Evolutionary conservation across 2,888 invertebrate species (phyloP).

Genomic region (Ganaspis brasiliensis): DNA sequence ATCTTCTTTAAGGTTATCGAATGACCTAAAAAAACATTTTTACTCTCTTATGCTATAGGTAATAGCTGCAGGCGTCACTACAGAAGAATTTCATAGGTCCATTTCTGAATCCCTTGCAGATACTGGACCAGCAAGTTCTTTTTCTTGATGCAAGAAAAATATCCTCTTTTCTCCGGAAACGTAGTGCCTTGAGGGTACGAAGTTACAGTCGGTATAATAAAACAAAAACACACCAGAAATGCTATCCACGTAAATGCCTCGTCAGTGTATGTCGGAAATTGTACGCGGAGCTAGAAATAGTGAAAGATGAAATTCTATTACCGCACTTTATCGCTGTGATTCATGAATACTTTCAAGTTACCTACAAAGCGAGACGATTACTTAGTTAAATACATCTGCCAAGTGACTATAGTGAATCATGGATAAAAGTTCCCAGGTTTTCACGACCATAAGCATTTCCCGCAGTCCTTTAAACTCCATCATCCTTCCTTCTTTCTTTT

Average conservation of each 20-base stretch:
- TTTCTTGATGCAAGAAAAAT: conserved; percentile 38
- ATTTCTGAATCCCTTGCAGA: conserved; percentile 27
- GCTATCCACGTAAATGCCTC: conserved; percentile 28
- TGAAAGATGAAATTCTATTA: conserved; percentile 41
- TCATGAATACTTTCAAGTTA: conserved; percentile 32
- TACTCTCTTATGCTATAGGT: conserved; percentile 42
- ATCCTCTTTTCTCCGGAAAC: conserved; percentile 10
- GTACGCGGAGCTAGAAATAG: conserved; percentile 9
- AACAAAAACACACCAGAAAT: conserved; percentile 15
- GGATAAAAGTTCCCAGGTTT: conserved; percentile 18
- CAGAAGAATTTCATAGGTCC: conserved; percentile 52
- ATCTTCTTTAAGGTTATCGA: conserved; percentile 4
- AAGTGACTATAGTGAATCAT: conserved; percentile 20
- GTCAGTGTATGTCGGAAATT: conserved; percentile 25
- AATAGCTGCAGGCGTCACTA: conserved; percentile 52
- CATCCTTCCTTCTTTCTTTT: not conserved
- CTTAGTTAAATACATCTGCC: conserved; percentile 6
- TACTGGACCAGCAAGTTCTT: not conserved
- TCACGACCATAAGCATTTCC: conserved; percentile 6
- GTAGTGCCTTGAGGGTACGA: not conserved
- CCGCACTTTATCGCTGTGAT: conserved; percentile 34
- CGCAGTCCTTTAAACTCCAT: conserved; percentile 18
- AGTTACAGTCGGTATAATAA: conserved; percentile 23
- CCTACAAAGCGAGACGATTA: conserved; percentile 19
- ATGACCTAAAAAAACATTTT: conserved; percentile 20